A percentile compares a stretch with the other conserved stretches of the same genome.
Evolutionary conservation across 2,797 vertebrate genomes (phyloP).

Genomic region (Halcyon smyrnensis): DNA sequence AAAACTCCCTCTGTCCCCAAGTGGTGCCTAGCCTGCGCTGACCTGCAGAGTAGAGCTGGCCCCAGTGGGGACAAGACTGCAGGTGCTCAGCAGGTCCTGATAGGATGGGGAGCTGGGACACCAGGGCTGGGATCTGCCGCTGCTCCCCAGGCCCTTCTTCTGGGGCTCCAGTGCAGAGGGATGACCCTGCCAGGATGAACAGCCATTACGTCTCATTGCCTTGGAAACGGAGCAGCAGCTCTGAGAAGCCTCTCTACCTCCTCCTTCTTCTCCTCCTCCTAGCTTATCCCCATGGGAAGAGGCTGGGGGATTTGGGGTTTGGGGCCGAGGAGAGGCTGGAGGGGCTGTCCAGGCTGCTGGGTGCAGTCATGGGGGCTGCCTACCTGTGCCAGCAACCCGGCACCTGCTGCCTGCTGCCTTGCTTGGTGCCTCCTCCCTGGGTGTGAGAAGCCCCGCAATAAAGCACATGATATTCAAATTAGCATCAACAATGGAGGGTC

Average conservation of each 20-base stretch:
- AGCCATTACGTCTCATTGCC: constrained; percentile 58
- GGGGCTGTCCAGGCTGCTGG: not conserved
- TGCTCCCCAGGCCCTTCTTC: not conserved
- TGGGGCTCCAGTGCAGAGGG: not conserved
- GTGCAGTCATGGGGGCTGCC: not conserved
- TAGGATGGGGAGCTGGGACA: not conserved
- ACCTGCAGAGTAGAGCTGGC: not conserved
- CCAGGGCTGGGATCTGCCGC: not conserved
- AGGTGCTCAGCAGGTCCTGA: not conserved
- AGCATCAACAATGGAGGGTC: rapidly evolving
- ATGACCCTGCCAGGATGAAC: constrained; percentile 53
- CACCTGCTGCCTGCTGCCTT: not conserved
- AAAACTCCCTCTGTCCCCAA: not conserved
- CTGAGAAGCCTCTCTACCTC: not conserved
- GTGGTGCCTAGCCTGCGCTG: not conserved
- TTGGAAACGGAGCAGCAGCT: constrained; percentile 58
- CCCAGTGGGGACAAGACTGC: rapidly evolving
- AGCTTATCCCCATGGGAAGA: not conserved
- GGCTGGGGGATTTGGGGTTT: not conserved
- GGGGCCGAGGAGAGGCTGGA: not conserved
- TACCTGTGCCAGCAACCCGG: not conserved
- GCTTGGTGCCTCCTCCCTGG: rapidly evolving
- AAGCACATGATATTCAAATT: not conserved
- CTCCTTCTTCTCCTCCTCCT: not conserved
- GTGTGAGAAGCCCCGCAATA: not conserved